A percentile compares a stretch with the other conserved stretches of the same genome.
phyloP scores from a whole-genome alignment of 2,113 vertebrate genomes.

The Smithornis capensis region DNA sequence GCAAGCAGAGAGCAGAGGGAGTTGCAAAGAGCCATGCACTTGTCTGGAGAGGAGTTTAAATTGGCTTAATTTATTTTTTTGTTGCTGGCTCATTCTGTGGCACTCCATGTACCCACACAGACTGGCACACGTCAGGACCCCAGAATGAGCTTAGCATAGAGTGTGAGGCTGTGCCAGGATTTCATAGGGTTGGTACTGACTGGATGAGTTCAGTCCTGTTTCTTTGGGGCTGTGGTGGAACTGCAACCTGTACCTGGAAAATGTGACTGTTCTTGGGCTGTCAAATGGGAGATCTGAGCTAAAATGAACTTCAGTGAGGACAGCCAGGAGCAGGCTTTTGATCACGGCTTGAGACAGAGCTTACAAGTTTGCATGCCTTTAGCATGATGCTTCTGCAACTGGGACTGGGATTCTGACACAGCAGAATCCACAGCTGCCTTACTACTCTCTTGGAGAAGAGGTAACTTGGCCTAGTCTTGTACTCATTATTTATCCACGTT shows the following conservation, averaged over 20 bases:
- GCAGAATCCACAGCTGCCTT: neutral
- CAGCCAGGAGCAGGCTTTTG: neutral
- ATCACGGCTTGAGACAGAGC: fast-evolving
- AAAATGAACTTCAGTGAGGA: neutral
- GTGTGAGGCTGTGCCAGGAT: neutral
- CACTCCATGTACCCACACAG: neutral
- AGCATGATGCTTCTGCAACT: neutral
- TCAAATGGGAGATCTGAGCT: neutral
- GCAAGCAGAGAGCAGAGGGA: neutral
- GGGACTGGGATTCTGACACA: neutral
- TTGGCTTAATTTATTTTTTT: neutral
- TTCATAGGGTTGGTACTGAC: neutral
- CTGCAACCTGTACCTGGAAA: neutral
- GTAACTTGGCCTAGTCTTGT: neutral
- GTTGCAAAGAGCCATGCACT: neutral
- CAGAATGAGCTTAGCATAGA: neutral
- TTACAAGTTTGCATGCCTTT: neutral
- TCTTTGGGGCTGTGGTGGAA: neutral
- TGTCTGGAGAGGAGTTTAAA: neutral
- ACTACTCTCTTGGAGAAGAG: neutral
- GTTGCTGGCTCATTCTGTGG: neutral
- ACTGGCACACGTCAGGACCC: neutral
- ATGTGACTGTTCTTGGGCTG: neutral
- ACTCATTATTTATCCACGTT: fast-evolving
- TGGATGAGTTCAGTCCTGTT: neutral